phyloP scores from a whole-genome alignment of 2,888 invertebrate species.

The Smittia sp. region DNA sequence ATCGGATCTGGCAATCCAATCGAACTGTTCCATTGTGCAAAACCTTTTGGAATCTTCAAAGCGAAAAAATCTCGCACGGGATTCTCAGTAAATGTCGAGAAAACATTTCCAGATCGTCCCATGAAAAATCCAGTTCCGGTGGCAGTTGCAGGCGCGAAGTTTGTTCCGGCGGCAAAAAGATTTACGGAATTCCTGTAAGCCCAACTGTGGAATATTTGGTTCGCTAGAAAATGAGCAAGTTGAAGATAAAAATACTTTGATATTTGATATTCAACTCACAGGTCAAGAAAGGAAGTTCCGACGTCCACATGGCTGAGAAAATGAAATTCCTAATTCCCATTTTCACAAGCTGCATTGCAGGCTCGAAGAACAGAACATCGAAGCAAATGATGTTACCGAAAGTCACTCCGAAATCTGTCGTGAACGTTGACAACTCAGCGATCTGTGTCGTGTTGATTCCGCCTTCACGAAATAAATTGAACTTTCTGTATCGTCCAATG shows the following conservation, averaged over 20 bases:
- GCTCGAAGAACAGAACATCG: constrained; percentile 73
- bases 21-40: too few species aligned
- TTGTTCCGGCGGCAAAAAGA: constrained; percentile 70
- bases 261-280: too few species aligned
- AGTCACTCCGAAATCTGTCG: constrained; percentile 73
- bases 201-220: constrained; percentile 69
- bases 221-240: constrained; percentile 50
- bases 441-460: constrained; percentile 52
- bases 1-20: too few species aligned
- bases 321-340: constrained; percentile 34
- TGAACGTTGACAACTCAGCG: constrained; percentile 58
- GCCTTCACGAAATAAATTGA: constrained; percentile 54
- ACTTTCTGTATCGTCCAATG: constrained; percentile 57
- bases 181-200: constrained; percentile 66
- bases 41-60: constrained; percentile 42
- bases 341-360: constrained; percentile 55
- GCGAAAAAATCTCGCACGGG: constrained; percentile 46
- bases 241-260: too few species aligned
- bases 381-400: constrained; percentile 83
- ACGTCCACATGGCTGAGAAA: neutral
- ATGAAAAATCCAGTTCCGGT: constrained; percentile 75
- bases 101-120: constrained; percentile 53
- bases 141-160: constrained; percentile 59
- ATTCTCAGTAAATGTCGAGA: constrained; percentile 48
- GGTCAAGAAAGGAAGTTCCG: constrained; percentile 1